These are phyloP conservation scores for Palythoa grandis DNA, from an alignment of 92 coral and sea anemone species.

Conservation along the genomic window DNA sequence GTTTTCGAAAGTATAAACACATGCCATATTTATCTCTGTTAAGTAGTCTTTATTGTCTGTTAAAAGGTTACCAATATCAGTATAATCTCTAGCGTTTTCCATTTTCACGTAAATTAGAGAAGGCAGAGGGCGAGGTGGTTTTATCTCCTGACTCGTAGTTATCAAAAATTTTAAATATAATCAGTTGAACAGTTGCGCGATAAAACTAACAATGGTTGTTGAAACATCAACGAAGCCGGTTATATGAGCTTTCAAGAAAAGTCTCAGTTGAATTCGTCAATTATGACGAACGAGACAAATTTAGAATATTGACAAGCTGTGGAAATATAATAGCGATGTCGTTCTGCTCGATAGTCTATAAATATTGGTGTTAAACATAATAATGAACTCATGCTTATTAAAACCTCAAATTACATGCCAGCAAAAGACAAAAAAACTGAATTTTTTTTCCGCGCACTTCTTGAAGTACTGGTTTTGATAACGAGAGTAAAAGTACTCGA, in stretches of 20 bases:
- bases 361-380: background rate
- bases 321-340: background rate
- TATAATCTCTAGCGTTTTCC: background rate
- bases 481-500: no score
- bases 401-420: background rate
- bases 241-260: background rate
- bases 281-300: background rate
- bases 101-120: background rate
- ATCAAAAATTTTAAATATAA: no score
- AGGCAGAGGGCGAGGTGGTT: background rate
- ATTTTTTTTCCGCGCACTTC: background rate
- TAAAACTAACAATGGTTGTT: background rate
- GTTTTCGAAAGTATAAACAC: background rate
- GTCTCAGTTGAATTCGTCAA: background rate
- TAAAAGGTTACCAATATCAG: background rate
- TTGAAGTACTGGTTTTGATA: background rate
- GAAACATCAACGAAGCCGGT: background rate
- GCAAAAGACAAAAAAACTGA: background rate
- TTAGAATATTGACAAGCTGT: slow-evolving; percentile 1
- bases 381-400: background rate
- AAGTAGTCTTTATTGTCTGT: background rate
- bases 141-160: no score
- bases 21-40: slow-evolving; percentile 5
- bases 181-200: background rate
- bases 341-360: background rate